Conservation (phyloP, 2,113 vertebrate genomes). For the Brachyhypopomus occidentalis region DNA sequence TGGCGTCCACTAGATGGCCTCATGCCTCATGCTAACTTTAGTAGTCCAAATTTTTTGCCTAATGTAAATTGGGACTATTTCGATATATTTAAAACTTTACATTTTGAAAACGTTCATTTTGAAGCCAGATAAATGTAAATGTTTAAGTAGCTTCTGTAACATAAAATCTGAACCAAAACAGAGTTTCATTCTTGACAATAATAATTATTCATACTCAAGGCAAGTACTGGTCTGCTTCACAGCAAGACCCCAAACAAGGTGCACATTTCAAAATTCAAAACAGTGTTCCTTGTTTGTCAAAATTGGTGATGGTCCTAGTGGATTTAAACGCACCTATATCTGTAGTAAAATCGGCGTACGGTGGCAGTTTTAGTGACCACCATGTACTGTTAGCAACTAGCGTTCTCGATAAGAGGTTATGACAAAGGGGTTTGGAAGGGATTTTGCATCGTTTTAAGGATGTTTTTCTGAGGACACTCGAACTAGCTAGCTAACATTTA, state of each 20-base stretch:
- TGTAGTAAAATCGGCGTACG: too few species aligned
- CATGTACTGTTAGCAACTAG: too few species aligned
- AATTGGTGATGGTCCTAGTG: neutral
- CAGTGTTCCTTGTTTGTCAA: neutral
- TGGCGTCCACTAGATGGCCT: neutral
- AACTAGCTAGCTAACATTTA: too few species aligned
- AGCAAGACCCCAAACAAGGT: constrained; percentile 52
- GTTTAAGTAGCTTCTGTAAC: neutral
- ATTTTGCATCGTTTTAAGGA: too few species aligned
- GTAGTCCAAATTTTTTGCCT: neutral
- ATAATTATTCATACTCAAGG: neutral
- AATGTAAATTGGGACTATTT: neutral
- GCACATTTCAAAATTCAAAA: neutral
- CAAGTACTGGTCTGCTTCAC: neutral
- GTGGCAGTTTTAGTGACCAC: too few species aligned
- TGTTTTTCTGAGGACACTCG: too few species aligned
- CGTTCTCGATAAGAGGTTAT: too few species aligned
- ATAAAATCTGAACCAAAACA: neutral
- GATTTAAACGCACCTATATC: too few species aligned
- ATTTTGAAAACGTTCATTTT: neutral
- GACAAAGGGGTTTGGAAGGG: too few species aligned
- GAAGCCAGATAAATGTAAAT: neutral
- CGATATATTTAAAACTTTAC: neutral
- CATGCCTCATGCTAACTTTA: neutral
- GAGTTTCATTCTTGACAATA: neutral